phyloP scores from a whole-genome alignment of 1,140 invertebrate genomes.

The Ceratitis capitata region DNA sequence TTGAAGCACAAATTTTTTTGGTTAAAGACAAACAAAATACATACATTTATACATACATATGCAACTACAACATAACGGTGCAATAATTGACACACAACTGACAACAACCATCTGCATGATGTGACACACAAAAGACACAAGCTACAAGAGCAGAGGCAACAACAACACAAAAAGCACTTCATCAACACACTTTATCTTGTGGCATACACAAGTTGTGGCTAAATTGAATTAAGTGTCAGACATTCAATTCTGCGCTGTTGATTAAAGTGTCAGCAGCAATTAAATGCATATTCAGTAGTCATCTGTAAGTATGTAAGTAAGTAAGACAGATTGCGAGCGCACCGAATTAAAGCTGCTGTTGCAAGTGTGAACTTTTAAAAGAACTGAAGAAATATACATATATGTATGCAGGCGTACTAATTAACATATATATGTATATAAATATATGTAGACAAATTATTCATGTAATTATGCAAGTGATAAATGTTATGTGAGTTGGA shows the following conservation, averaged over 20 bases:
- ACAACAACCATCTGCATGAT: not conserved
- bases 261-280: conserved; percentile 25
- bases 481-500: not conserved
- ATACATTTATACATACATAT: too few relatives aligned
- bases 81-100: too few relatives aligned
- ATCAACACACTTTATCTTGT: not conserved
- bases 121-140: not conserved
- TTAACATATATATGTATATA: not conserved
- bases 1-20: too few relatives aligned
- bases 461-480: not conserved
- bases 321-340: not conserved
- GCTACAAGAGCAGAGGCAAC: too few relatives aligned
- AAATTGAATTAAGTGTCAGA: conserved; percentile 30
- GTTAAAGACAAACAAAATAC: too few relatives aligned
- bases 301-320: too few relatives aligned
- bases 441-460: not conserved
- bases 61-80: too few relatives aligned
- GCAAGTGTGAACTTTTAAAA: not conserved
- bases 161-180: too few relatives aligned
- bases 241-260: not conserved
- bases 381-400: too few relatives aligned
- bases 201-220: not conserved
- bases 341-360: not conserved
- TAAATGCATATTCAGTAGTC: conserved; percentile 3
- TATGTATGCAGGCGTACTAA: not conserved